phyloP scores from a whole-genome alignment of 2,113 vertebrate genomes.

The Oncorhynchus mykiss region DNA sequence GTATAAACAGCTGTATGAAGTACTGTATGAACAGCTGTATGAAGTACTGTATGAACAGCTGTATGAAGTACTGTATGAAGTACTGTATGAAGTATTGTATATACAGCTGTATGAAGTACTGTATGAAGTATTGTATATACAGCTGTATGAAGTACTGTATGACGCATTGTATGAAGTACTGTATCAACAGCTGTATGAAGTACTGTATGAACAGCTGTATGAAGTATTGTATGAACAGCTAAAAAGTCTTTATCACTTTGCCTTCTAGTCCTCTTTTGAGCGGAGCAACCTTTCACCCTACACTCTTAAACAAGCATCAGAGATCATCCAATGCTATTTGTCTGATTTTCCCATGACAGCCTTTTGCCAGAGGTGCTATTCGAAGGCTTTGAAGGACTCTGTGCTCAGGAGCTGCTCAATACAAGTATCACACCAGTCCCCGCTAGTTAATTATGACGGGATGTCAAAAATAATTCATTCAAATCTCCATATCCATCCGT shows the following conservation, averaged over 20 bases:
- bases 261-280: not conserved
- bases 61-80: too few species aligned
- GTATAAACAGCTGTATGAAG: too few species aligned
- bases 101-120: too few species aligned
- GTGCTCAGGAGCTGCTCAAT: not conserved
- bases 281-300: not conserved
- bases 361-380: not conserved
- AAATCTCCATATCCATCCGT: conserved; percentile 5
- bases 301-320: not conserved
- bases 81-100: too few species aligned
- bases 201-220: too few species aligned
- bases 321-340: not conserved
- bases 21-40: too few species aligned
- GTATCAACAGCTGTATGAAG: too few species aligned
- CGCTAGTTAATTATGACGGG: conserved; percentile 20
- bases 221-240: not conserved
- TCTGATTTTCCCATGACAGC: not conserved
- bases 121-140: too few species aligned
- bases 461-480: conserved; percentile 32
- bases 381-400: not conserved
- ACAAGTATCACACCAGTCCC: not conserved
- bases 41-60: too few species aligned
- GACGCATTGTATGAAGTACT: too few species aligned
- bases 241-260: not conserved
- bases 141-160: too few species aligned